phyloP scores from a whole-genome alignment of 2,113 vertebrate species.

The Merops nubicus region DNA sequence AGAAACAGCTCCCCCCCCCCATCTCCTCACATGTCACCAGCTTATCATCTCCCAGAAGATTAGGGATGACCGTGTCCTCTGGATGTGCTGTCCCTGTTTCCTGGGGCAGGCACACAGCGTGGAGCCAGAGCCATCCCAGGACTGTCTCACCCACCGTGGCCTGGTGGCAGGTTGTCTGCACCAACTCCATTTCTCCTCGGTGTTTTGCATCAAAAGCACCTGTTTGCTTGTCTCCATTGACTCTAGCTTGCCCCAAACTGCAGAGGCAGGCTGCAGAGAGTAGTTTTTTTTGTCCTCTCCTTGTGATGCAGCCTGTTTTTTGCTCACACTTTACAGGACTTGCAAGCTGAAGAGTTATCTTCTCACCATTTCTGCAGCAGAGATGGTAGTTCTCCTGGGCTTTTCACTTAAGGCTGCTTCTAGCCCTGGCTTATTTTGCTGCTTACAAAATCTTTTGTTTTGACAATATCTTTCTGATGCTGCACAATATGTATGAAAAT shows the following conservation, averaged over 20 bases:
- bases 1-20: neutral
- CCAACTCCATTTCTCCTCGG: fast-evolving
- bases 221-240: neutral
- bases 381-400: neutral
- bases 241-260: neutral
- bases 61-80: neutral
- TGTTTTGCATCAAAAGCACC: neutral
- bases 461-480: neutral
- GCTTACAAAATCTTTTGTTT: neutral
- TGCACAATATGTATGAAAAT: neutral
- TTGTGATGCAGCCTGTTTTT: neutral
- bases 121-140: neutral
- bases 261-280: neutral
- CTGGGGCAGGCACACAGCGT: neutral
- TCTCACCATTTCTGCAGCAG: neutral
- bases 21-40: neutral
- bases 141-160: neutral
- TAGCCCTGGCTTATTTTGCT: neutral
- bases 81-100: neutral
- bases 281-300: neutral
- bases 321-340: neutral
- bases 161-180: neutral
- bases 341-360: neutral
- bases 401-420: neutral
- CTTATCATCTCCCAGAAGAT: neutral